These are phyloP conservation scores for Venustoraphidia nigricollis DNA, from an alignment of 2,888 invertebrate species.

Conservation along the genomic window DNA sequence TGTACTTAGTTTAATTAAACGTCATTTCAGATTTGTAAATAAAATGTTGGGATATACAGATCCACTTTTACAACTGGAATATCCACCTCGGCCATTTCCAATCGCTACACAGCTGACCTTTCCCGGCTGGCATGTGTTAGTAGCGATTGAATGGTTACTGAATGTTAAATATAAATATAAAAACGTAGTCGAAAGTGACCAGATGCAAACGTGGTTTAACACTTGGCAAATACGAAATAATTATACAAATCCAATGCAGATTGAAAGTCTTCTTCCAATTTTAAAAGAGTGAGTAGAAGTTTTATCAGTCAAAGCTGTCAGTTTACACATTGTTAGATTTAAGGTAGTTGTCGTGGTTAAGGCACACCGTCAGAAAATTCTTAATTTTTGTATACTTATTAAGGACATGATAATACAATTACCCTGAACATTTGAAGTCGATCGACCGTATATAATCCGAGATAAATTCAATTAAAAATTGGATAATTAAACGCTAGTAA, in stretches of 20 bases:
- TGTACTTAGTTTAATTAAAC: background rate
- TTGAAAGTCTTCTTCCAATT: slow-evolving; percentile 38
- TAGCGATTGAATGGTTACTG: slow-evolving; percentile 33
- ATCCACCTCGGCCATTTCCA: slow-evolving; percentile 25
- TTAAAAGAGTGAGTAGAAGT: slow-evolving; percentile 37
- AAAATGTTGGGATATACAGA: slow-evolving; percentile 29
- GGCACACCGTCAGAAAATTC: too few relatives aligned
- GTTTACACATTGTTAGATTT: too few relatives aligned
- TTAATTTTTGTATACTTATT: too few relatives aligned
- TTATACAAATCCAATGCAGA: slow-evolving; percentile 48
- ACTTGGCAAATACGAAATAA: slow-evolving; percentile 51
- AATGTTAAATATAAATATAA: slow-evolving; percentile 33
- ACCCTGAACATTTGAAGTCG: too few relatives aligned
- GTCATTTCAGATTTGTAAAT: slow-evolving; percentile 18
- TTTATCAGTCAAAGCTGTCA: background rate
- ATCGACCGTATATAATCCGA: too few relatives aligned
- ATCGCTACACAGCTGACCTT: slow-evolving; percentile 32
- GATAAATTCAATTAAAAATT: too few relatives aligned
- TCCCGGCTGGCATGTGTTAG: slow-evolving; percentile 31
- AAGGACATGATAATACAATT: too few relatives aligned
- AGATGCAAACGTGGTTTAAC: slow-evolving; percentile 53
- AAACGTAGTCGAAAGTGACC: slow-evolving; percentile 34
- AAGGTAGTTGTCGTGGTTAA: too few relatives aligned
- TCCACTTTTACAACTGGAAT: slow-evolving; percentile 23
- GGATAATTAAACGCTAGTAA: too few relatives aligned